Conservation (phyloP, 2,113 vertebrate genomes). For the Scophthalmus maximus region DNA sequence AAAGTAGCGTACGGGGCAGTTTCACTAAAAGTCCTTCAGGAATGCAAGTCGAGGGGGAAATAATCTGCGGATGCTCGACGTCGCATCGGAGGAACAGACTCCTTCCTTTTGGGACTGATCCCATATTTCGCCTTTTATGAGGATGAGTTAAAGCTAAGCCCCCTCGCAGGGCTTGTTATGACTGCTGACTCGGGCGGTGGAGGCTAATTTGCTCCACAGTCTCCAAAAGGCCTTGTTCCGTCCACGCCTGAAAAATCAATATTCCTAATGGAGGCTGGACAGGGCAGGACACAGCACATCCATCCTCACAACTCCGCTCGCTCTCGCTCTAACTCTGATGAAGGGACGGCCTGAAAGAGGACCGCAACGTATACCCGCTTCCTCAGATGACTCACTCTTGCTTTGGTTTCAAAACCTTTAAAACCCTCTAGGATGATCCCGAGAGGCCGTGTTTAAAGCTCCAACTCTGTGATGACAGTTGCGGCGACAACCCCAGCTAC, state of each 20-base stretch:
- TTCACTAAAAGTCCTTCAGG: conserved; percentile 26
- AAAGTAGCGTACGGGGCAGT: conserved; percentile 33
- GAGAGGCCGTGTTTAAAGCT: conserved; percentile 10
- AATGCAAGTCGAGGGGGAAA: conserved; percentile 21
- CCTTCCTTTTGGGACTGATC: conserved; percentile 15
- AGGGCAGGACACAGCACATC: conserved; percentile 49
- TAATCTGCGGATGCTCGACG: background rate
- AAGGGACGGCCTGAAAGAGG: conserved; percentile 13
- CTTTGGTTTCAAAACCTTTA: conserved; percentile 48
- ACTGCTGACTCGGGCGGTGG: conserved; percentile 59
- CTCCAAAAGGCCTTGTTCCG: conserved; percentile 61
- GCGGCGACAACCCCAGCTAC: background rate
- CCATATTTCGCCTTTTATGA: conserved; percentile 30
- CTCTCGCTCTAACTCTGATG: conserved; percentile 36
- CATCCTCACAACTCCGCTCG: conserved; percentile 47
- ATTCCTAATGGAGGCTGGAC: conserved; percentile 73
- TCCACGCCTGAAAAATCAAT: conserved; percentile 74
- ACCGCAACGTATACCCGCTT: background rate
- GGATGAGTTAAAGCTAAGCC: conserved; percentile 47
- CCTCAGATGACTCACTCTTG: conserved; percentile 56
- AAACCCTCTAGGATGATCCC: conserved; percentile 37
- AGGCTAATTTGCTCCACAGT: conserved; percentile 70
- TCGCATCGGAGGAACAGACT: conserved; percentile 1
- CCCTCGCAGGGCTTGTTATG: conserved; percentile 51
- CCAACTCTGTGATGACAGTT: conserved; percentile 4